Conservation (phyloP, 1,140 invertebrate species). For the Tetranychus cinnabarinus region DNA sequence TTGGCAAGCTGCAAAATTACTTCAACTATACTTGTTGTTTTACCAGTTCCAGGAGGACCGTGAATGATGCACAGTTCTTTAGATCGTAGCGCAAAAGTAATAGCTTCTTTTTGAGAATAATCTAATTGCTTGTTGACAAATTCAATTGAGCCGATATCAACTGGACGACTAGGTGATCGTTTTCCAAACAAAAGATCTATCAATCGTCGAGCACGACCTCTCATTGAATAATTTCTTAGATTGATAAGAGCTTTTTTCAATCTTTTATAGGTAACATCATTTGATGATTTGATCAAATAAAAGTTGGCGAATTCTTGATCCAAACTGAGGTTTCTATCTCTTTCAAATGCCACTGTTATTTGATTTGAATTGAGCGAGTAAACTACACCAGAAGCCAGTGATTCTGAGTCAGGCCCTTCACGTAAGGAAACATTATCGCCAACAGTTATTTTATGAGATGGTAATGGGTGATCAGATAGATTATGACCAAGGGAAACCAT, state of each 20-base stretch:
- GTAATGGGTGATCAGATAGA: conserved; percentile 16
- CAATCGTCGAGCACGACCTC: neutral
- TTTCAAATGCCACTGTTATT: conserved; percentile 23
- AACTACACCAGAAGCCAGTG: conserved; percentile 15
- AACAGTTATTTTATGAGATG: conserved; percentile 23
- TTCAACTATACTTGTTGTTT: conserved; percentile 38
- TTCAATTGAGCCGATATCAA: neutral
- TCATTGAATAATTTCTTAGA: conserved; percentile 9
- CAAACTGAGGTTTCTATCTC: conserved; percentile 17
- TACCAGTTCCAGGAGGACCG: conserved; percentile 36
- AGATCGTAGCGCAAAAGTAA: conserved; percentile 29
- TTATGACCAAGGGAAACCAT: conserved; percentile 20
- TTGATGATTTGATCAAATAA: conserved; percentile 24
- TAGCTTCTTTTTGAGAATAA: conserved; percentile 29
- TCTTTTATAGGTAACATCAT: conserved; percentile 27
- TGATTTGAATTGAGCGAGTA: conserved; percentile 6
- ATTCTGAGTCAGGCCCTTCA: conserved; percentile 13
- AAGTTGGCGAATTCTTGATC: conserved; percentile 20
- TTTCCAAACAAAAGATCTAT: neutral
- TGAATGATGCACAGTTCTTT: conserved; percentile 23
- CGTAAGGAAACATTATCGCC: conserved; percentile 27
- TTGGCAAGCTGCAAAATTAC: conserved; percentile 28
- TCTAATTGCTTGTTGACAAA: conserved; percentile 20
- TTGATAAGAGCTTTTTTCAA: conserved; percentile 22
- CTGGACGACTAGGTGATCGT: neutral